Evolutionary conservation across 2,113 vertebrate species (phyloP).

Genomic region (Rattus rattus): DNA sequence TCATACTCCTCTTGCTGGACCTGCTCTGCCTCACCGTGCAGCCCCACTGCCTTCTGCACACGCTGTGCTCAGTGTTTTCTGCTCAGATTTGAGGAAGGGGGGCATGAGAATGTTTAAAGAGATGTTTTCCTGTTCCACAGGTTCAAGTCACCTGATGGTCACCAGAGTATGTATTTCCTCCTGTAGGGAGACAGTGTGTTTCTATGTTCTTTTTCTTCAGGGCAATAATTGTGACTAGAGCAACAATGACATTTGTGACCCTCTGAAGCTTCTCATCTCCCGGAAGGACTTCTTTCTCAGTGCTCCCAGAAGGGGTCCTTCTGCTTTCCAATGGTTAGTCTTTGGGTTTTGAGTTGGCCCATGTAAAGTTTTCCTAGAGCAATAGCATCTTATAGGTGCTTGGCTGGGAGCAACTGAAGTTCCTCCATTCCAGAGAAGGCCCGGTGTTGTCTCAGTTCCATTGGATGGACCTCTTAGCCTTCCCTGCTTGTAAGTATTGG

Average conservation of each 20-base stretch:
- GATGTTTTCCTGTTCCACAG: neutral
- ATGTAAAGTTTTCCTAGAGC: neutral
- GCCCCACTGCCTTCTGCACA: neutral
- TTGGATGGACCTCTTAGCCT: neutral
- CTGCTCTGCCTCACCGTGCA: neutral
- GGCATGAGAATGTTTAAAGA: neutral
- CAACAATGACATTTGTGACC: neutral
- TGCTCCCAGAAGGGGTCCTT: neutral
- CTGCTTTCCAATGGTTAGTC: neutral
- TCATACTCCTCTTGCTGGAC: neutral
- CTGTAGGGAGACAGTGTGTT: neutral
- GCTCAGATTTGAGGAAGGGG: neutral
- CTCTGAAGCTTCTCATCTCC: neutral
- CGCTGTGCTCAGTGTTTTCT: neutral
- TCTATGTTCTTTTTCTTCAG: neutral
- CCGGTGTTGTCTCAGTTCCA: neutral
- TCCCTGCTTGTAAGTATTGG: neutral
- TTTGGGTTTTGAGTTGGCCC: neutral
- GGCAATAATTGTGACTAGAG: neutral
- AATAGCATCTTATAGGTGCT: neutral
- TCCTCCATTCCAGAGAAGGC: neutral
- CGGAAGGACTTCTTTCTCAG: conserved; percentile 1
- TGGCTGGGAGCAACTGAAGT: neutral
- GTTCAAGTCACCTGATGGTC: neutral
- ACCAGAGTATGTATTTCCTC: conserved; percentile 6